Base-by-base conservation (phyloP, 1,140 invertebrate species). In the Achatina immaculata region DNA sequence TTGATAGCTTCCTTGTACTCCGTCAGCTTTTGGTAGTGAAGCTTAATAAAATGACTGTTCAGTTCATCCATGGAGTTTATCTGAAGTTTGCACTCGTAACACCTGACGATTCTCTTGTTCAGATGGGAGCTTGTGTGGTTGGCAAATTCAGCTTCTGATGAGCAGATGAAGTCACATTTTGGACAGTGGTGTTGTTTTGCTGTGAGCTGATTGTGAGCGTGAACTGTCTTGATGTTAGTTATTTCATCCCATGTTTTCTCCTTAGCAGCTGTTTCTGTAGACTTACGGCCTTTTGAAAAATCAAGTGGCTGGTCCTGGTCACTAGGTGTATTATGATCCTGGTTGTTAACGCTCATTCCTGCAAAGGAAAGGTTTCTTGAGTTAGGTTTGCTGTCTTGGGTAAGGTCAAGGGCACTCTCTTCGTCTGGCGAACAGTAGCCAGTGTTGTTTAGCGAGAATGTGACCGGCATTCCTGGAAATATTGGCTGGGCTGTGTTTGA, bases 1-100 rank as follows among this genome's bases (percentile, higher is more conserved):
- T 89, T 88, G 51, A 89, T 88, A 6, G 87, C 89, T 78, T 89
- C 88, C 72, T 88, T 87, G 73, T 88, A 85, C 71, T 89, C 88
- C 31, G 87, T 85, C n/a, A 90, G 86, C 80, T 88, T 89, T 45
- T 87, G 83, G 51, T 82, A 51, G 75, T 90, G 89, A 66, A 81
- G 48, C 73, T 86, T 84, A 51, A 82, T 69, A 80, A 90, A 90
- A 83, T 90, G 89, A 51, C 80, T 83, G 83, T 90, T 90, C 31
- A 90, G 84, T 31, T 89, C 85, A 40, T 90, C 89, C 68, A 89
- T 86, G 38, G 86, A 83, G 69, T 83, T 86, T 78, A 90, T 89
- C 79, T 89, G 86, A 40, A 86, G 82, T 58, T 88, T 83, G 78
- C 90, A 91, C 78, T 89, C 86, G 16, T 86, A 87, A 84, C 90